phyloP scores from a whole-genome alignment of 2,113 vertebrate species.

The Heliornis fulica region DNA sequence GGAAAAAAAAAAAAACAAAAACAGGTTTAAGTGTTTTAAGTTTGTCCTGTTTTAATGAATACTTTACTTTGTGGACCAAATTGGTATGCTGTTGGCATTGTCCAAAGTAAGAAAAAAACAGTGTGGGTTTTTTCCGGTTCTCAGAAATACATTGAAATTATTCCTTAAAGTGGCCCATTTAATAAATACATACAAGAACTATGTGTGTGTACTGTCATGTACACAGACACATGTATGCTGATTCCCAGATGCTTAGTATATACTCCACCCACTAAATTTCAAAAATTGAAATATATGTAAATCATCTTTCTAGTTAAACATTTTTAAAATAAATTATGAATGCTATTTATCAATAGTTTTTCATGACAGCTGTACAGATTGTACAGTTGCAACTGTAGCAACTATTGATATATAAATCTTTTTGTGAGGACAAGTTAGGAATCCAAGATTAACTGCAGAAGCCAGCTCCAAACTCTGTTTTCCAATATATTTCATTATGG shows the following conservation, averaged over 20 bases:
- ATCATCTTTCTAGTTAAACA: not conserved
- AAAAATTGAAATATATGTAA: not conserved
- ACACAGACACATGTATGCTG: not conserved
- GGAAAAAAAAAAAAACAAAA: too few relatives aligned
- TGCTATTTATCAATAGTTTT: not conserved
- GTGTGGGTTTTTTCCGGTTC: not conserved
- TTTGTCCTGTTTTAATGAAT: not conserved
- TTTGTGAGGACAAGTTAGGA: not conserved
- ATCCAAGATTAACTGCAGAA: not conserved
- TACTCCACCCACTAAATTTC: not conserved
- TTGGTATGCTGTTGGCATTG: not conserved
- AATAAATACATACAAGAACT: not conserved
- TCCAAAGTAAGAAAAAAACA: not conserved
- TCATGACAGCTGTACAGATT: not conserved
- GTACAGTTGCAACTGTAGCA: not conserved
- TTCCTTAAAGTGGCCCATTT: not conserved
- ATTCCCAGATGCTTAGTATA: not conserved
- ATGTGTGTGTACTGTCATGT: not conserved
- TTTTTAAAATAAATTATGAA: not conserved
- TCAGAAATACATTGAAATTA: not conserved
- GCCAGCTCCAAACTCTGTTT: not conserved
- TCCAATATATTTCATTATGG: not conserved
- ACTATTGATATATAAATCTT: not conserved
- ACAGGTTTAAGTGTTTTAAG: not conserved
- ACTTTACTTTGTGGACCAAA: not conserved